These are phyloP conservation scores for Spialia ferax DNA, from an alignment of 2,888 invertebrate genomes.

Conservation along the genomic window DNA sequence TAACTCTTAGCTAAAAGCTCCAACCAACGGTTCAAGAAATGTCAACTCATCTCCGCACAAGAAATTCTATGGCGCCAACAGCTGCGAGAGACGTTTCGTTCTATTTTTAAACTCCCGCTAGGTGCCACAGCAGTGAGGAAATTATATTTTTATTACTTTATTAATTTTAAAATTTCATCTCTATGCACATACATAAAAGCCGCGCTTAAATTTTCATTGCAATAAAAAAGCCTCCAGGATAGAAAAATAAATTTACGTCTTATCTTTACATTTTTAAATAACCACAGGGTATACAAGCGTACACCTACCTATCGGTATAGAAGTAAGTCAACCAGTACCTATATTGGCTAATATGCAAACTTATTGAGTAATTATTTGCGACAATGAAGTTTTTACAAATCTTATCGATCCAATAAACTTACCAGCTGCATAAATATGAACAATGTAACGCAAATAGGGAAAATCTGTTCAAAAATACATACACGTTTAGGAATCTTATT, in stretches of 20 bases:
- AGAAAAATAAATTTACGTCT: background rate
- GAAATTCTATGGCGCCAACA: slow-evolving; percentile 53
- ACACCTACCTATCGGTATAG: no score
- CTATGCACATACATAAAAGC: slow-evolving; percentile 2
- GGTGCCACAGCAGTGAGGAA: slow-evolving; percentile 5
- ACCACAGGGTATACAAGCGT: background rate
- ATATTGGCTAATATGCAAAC: background rate
- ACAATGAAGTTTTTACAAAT: no score
- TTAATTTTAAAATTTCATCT: slow-evolving; percentile 8
- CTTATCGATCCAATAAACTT: no score
- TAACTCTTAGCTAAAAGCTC: slow-evolving; percentile 57
- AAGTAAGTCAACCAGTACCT: background rate
- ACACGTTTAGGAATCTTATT: no score
- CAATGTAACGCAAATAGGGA: no score
- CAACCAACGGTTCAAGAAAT: slow-evolving; percentile 57
- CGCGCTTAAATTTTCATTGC: background rate
- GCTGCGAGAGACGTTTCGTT: slow-evolving; percentile 52
- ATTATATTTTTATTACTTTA: slow-evolving; percentile 19
- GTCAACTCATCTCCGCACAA: slow-evolving; percentile 63
- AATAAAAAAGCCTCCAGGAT: background rate
- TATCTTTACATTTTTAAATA: no score
- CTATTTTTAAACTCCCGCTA: slow-evolving; percentile 54
- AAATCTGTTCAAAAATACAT: no score
- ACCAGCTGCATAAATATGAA: no score
- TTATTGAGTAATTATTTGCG: background rate